Evolutionary conservation across 2,113 vertebrate species (phyloP).

Genomic region (Myrmecobius fasciatus): DNA sequence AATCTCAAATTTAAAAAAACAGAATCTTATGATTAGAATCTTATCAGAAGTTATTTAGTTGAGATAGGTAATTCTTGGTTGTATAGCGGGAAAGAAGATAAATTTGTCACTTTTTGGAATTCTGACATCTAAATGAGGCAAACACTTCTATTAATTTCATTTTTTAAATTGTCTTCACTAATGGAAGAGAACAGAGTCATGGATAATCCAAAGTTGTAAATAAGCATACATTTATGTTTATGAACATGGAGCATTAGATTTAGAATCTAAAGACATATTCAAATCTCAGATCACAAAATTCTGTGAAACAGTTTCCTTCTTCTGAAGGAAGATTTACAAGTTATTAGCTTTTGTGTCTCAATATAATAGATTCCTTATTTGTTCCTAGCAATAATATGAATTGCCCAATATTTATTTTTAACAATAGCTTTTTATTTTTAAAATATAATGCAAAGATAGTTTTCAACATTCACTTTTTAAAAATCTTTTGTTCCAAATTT

Average conservation of each 20-base stretch:
- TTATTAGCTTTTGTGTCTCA: neutral
- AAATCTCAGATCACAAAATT: neutral
- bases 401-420: neutral
- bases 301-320: neutral
- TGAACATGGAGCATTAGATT: neutral
- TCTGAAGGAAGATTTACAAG: neutral
- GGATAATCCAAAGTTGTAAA: neutral
- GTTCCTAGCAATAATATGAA: neutral
- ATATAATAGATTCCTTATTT: neutral
- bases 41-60: neutral
- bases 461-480: too few relatives aligned
- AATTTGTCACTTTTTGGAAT: neutral
- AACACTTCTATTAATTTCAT: neutral
- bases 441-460: too few relatives aligned
- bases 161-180: neutral
- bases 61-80: neutral
- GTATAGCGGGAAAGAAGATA: neutral
- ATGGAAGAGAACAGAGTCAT: neutral
- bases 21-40: neutral
- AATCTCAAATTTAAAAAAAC: neutral
- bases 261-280: neutral
- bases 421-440: neutral
- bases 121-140: neutral
- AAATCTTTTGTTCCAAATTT: too few relatives aligned
- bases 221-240: neutral